phyloP scores from a whole-genome alignment of 2,797 vertebrate genomes.

The Hypotaenidia philippensis region DNA sequence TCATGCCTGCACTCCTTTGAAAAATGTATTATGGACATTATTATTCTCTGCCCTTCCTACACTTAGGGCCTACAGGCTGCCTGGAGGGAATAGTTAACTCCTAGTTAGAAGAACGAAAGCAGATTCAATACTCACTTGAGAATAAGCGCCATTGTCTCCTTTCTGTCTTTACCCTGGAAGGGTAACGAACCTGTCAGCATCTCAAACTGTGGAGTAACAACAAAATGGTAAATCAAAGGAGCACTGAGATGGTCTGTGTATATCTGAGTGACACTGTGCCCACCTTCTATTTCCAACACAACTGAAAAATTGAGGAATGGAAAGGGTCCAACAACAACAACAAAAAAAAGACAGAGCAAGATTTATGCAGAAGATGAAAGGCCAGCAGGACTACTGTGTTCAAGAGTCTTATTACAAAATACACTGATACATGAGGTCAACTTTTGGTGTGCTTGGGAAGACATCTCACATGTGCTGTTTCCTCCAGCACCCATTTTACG shows the following conservation, averaged over 20 bases:
- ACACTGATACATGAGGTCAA: not conserved
- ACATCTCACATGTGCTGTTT: not conserved
- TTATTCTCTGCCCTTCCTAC: not conserved
- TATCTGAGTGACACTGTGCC: not conserved
- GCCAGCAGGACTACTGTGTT: not conserved
- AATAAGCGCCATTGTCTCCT: constrained; percentile 98
- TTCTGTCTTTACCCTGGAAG: constrained; percentile 97
- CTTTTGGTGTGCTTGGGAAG: not conserved
- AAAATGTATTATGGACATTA: not conserved
- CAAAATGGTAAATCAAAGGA: not conserved
- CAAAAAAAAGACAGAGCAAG: not conserved
- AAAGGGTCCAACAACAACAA: not conserved
- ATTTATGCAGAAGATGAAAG: not conserved
- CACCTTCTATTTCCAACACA: not conserved
- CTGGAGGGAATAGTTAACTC: not conserved
- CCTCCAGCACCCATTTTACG: not conserved
- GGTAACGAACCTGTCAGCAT: constrained; percentile 97
- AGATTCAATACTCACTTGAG: constrained; percentile 89
- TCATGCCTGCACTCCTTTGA: not conserved
- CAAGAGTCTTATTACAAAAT: not conserved
- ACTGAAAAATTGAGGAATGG: not conserved
- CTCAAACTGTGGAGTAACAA: constrained; percentile 88
- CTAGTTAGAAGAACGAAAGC: not conserved
- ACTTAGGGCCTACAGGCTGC: not conserved
- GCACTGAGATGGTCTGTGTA: not conserved